Conservation (phyloP, 2,888 invertebrate genomes). For the Bellardia pandia region DNA sequence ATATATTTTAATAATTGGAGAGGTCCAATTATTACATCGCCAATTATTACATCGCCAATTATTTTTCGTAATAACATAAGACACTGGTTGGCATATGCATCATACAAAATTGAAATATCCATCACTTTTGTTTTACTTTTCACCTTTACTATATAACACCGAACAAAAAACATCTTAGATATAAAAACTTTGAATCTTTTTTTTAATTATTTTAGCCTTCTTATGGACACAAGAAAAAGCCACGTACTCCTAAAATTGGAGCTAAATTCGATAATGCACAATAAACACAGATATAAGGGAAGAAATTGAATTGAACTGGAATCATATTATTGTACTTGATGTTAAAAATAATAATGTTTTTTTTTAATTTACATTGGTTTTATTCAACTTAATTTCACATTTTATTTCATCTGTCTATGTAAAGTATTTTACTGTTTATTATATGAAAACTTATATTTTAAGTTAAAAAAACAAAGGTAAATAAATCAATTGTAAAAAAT, state of each 20-base stretch:
- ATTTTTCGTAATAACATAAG: too few relatives aligned
- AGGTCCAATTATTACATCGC: too few relatives aligned
- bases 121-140: too few relatives aligned
- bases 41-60: too few relatives aligned
- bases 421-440: conserved; percentile 35
- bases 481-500: conserved; percentile 11
- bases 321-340: not conserved
- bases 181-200: not conserved
- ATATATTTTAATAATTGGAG: too few relatives aligned
- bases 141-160: too few relatives aligned
- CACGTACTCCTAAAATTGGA: conserved; percentile 78
- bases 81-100: too few relatives aligned
- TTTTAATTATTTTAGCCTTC: conserved; percentile 59
- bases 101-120: too few relatives aligned
- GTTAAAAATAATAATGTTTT: not conserved
- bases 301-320: conserved; percentile 9
- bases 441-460: conserved; percentile 16
- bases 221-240: conserved; percentile 72
- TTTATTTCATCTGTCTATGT: conserved; percentile 24
- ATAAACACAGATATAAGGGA: conserved; percentile 12
- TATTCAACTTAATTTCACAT: not conserved
- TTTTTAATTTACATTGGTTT: conserved; percentile 25
- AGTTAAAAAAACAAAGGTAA: conserved; percentile 22
- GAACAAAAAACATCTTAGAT: too few relatives aligned
- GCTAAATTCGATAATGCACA: conserved; percentile 79